Conservation (phyloP, 2,888 invertebrate species). For the Melolontha melolontha region DNA sequence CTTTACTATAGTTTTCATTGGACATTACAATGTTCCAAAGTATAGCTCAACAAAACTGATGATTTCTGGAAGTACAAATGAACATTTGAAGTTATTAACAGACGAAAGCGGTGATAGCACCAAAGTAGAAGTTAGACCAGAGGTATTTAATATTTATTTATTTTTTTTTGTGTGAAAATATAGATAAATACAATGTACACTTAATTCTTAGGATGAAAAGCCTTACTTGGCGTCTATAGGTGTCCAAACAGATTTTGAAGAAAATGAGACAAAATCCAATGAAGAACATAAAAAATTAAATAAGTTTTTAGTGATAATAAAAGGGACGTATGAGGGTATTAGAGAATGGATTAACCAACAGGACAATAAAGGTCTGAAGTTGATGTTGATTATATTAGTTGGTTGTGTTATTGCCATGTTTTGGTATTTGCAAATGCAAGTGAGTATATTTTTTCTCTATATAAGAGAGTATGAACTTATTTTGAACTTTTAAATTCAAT, state of each 20-base stretch:
- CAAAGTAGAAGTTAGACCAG: neutral
- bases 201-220: neutral
- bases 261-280: conserved; percentile 40
- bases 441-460: conserved; percentile 61
- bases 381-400: conserved; percentile 75
- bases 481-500: no score
- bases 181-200: neutral
- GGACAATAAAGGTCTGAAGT: conserved; percentile 80
- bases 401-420: conserved; percentile 79
- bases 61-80: conserved; percentile 58
- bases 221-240: conserved; percentile 64
- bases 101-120: conserved; percentile 58
- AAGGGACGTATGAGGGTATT: conserved; percentile 43
- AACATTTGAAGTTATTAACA: conserved; percentile 57
- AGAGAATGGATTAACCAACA: conserved; percentile 79
- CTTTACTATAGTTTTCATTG: conserved; percentile 66
- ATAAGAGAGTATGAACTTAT: no score
- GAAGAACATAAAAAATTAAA: conserved; percentile 28
- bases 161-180: neutral
- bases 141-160: conserved; percentile 1
- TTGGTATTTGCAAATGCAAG: conserved; percentile 81
- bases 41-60: conserved; percentile 63
- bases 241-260: conserved; percentile 68
- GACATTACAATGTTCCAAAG: conserved; percentile 81
- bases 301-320: conserved; percentile 1